Base-by-base conservation (phyloP, 2,113 vertebrate genomes). In the Lophura nycthemera region DNA sequence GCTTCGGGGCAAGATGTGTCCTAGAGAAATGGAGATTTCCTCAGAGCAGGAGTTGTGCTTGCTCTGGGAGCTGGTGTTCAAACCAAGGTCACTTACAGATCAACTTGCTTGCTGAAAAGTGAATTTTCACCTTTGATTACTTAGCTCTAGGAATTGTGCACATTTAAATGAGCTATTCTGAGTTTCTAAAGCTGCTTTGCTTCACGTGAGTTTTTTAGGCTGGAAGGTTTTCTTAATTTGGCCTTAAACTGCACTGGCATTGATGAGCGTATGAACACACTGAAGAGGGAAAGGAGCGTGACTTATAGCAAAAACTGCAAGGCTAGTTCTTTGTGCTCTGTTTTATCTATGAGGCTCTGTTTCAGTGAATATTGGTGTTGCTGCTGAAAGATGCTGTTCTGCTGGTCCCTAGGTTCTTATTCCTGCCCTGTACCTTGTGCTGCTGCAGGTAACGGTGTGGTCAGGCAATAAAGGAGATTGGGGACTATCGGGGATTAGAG, bases 61-160 rank as follows among this genome's bases (percentile, higher is more conserved):
- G 20, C 42, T 77, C 6, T 30, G 36, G 64, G 40, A 45, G n/a
- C 45, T 70, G 24, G 4, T 80, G 59, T 66, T 16, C 20, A 82
- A 65, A 80, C 59, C 5, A 11, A 45, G 67, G 72, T 69, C 52
- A 89, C 34, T 29, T 70, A 69, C 54, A 54, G 43, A 59, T 21
- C 15, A n/a, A 8, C 50, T 80, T 89, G 45, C 85, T 79, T 76
- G 15, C 63, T 70, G 8, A 63, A 57, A 74, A 14, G 13, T 57
- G 0, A 47, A 19, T 79, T 90, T 82, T 88, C 3, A 14, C 43
- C 65, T 86, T 47, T 56, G 36, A 20, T 87, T 59, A 42, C 61
- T 42, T 78, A 30, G 14, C 57, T 86, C 4, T 5, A 56, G 42
- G 63, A 86, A n/a, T 6, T 0, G 0, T 77, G 11, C 1, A 0